Evolutionary conservation across 2,888 invertebrate species (phyloP).

Genomic region (Nymphalis urticae): DNA sequence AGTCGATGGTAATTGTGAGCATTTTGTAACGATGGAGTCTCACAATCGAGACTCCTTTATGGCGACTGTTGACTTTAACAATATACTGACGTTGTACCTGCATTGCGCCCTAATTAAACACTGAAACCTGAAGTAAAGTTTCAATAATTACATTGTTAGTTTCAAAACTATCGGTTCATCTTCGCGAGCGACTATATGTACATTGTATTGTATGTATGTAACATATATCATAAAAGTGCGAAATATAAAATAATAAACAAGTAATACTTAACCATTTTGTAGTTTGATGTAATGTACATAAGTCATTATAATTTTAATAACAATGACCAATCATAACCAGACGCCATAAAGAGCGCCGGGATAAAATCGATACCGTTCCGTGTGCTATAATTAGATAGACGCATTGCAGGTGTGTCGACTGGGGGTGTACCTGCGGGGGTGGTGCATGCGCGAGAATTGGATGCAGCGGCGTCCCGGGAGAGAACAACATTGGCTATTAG

Average conservation of each 20-base stretch:
- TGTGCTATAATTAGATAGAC: slow-evolving; percentile 1
- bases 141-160: too few relatives aligned
- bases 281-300: too few relatives aligned
- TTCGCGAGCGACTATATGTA: too few relatives aligned
- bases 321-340: background rate
- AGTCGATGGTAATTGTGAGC: background rate
- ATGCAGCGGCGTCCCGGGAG: slow-evolving; percentile 10
- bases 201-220: too few relatives aligned
- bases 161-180: too few relatives aligned
- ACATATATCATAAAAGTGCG: too few relatives aligned
- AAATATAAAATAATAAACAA: too few relatives aligned
- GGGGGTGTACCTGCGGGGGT: slow-evolving; percentile 2
- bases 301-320: too few relatives aligned
- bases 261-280: too few relatives aligned
- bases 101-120: background rate
- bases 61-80: background rate
- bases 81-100: slow-evolving; percentile 7
- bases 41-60: too few relatives aligned
- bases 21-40: background rate
- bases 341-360: background rate
- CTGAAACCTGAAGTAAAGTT: background rate
- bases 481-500: background rate
- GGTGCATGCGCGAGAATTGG: slow-evolving; percentile 7
- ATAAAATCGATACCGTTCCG: background rate
- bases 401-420: slow-evolving; percentile 9